Conservation (phyloP, 2,797 vertebrate species). For the Chloroceryle amazona region DNA sequence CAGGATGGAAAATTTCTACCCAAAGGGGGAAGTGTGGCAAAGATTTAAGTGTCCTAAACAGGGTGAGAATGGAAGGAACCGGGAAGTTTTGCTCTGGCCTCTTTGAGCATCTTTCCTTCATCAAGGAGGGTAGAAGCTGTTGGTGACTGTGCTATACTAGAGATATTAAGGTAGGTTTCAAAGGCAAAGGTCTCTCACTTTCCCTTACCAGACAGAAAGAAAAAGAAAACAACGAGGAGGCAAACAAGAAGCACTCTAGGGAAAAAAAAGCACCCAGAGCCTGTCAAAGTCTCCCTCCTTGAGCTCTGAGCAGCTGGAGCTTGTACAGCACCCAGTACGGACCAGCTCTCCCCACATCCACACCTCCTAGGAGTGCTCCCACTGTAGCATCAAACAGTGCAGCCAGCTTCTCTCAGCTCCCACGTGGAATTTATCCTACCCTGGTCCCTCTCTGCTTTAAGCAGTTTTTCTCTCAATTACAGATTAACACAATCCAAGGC, state of each 20-base stretch:
- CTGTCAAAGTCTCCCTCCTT: not conserved
- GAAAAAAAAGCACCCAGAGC: not conserved
- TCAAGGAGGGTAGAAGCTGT: not conserved
- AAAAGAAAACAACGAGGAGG: not conserved
- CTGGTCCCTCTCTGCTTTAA: not conserved
- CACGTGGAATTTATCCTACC: not conserved
- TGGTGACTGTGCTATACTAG: not conserved
- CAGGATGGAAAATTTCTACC: not conserved
- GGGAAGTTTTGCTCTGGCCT: not conserved
- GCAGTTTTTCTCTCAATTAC: not conserved
- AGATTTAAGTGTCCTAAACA: not conserved
- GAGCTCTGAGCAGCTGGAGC: not conserved
- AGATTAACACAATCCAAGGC: not conserved
- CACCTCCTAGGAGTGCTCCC: not conserved
- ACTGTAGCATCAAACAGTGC: fast-evolving
- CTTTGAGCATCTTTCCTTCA: not conserved
- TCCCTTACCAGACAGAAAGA: not conserved
- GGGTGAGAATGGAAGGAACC: not conserved
- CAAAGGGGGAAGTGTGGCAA: not conserved
- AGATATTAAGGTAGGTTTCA: not conserved
- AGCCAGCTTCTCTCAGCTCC: not conserved
- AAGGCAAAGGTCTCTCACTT: not conserved
- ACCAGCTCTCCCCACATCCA: not conserved
- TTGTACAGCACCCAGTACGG: fast-evolving
- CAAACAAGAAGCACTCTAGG: not conserved